Conservation (phyloP, 2,888 invertebrate species). For the Candidula unifasciata region DNA sequence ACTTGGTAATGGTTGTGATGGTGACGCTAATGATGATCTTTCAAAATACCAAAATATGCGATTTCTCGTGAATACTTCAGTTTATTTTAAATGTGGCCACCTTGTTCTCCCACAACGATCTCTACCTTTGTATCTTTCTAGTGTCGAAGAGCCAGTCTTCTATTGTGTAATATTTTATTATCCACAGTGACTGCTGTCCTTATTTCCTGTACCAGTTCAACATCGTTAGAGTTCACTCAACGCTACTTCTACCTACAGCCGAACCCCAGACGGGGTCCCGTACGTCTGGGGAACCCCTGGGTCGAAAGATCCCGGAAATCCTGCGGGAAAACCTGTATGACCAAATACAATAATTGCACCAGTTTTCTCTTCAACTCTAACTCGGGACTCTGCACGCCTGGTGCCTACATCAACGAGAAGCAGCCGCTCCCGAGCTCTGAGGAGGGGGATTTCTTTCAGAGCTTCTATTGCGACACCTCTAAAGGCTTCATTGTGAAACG, state of each 20-base stretch:
- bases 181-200: too few relatives aligned
- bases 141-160: too few relatives aligned
- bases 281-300: neutral
- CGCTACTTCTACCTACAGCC: neutral
- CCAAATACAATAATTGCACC: neutral
- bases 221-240: too few relatives aligned
- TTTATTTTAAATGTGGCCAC: neutral
- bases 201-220: too few relatives aligned
- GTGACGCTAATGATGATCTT: too few relatives aligned
- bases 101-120: neutral
- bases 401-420: neutral
- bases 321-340: neutral
- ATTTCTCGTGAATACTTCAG: too few relatives aligned
- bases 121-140: too few relatives aligned
- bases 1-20: too few relatives aligned
- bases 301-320: neutral
- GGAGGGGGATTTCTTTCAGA: neutral
- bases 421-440: neutral
- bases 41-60: too few relatives aligned
- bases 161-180: too few relatives aligned
- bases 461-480: neutral
- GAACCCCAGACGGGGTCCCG: neutral
- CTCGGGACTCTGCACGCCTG: conserved; percentile 17
- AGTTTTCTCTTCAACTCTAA: neutral
- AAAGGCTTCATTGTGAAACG: neutral